A percentile compares a stretch with the other conserved stretches of the same genome.
phyloP scores from a whole-genome alignment of 2,888 invertebrate genomes.

The Penaeus monodon region DNA sequence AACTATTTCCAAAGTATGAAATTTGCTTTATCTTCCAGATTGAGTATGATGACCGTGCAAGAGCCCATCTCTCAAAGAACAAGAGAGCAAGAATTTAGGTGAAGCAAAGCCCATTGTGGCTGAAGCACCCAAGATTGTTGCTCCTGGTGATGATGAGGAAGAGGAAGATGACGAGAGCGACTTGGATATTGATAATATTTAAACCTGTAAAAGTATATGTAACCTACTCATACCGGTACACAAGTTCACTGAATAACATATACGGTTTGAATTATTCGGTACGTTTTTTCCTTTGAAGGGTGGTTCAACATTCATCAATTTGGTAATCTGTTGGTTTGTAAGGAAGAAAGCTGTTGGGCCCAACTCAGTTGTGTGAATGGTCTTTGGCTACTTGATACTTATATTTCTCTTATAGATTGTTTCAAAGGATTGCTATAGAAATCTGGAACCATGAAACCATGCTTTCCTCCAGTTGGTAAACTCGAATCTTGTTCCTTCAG shows the following conservation, averaged over 20 bases:
- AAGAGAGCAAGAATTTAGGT: constrained; percentile 44
- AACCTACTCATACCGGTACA: not conserved
- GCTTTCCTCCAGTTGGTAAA: too few species aligned
- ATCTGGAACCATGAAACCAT: too few species aligned
- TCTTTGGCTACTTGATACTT: too few species aligned
- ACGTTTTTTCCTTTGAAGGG: too few species aligned
- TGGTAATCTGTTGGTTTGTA: too few species aligned
- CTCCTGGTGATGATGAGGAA: constrained; percentile 47
- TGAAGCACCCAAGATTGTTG: constrained; percentile 46
- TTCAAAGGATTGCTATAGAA: too few species aligned
- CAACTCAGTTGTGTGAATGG: too few species aligned
- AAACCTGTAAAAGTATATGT: constrained; percentile 1
- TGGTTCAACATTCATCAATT: too few species aligned
- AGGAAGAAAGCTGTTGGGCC: too few species aligned
- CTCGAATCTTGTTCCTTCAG: too few species aligned
- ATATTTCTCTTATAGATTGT: too few species aligned
- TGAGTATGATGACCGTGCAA: constrained; percentile 60
- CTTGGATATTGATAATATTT: constrained; percentile 63
- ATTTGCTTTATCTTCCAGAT: constrained; percentile 34
- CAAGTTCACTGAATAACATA: not conserved
- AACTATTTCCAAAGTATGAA: not conserved
- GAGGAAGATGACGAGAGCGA: constrained; percentile 56
- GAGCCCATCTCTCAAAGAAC: constrained; percentile 55
- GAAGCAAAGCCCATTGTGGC: constrained; percentile 51
- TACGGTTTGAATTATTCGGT: not conserved